A percentile compares a stretch with the other conserved stretches of the same genome.
Conservation (phyloP, 2,888 invertebrate species). For the Aleiodes alternator region DNA sequence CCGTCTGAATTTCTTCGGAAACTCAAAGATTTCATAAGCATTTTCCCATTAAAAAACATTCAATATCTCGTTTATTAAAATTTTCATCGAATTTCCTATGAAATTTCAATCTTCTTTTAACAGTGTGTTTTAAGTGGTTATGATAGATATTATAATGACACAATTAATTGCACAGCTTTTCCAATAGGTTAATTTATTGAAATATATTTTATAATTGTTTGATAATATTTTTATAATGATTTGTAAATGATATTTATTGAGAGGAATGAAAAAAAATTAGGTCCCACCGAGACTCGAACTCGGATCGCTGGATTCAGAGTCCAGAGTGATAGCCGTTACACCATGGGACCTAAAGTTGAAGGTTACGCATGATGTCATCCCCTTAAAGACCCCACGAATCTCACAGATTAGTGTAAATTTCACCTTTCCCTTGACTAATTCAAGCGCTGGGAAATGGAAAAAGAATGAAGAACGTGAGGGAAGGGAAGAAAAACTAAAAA, state of each 20-base stretch:
- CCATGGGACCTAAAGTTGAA: slow-evolving; percentile 77
- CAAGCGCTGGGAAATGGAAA: too few species aligned
- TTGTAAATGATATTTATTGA: slow-evolving; percentile 1
- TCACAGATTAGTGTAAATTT: background rate
- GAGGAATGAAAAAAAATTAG: slow-evolving; percentile 60
- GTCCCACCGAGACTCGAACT: slow-evolving; percentile 88
- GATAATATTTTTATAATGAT: slow-evolving; percentile 61
- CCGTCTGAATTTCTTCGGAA: too few species aligned
- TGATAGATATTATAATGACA: too few species aligned
- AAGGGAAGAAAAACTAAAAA: background rate
- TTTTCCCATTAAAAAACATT: too few species aligned
- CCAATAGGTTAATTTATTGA: slow-evolving; percentile 50
- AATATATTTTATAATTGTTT: slow-evolving; percentile 52
- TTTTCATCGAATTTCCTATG: too few species aligned
- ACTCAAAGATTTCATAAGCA: too few species aligned
- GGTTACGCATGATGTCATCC: background rate
- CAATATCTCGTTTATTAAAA: too few species aligned
- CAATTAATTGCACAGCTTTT: too few species aligned
- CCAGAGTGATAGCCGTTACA: slow-evolving; percentile 88
- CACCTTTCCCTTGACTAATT: background rate
- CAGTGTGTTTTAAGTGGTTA: too few species aligned
- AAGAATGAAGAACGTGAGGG: background rate
- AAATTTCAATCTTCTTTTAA: too few species aligned
- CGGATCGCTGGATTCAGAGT: slow-evolving; percentile 88
- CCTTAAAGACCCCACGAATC: background rate